Percentiles rank a stretch among this genome's conserved stretches.
These are phyloP conservation scores for Hypotaenidia philippensis DNA, from an alignment of 2,797 vertebrate genomes.

Conservation along the genomic window DNA sequence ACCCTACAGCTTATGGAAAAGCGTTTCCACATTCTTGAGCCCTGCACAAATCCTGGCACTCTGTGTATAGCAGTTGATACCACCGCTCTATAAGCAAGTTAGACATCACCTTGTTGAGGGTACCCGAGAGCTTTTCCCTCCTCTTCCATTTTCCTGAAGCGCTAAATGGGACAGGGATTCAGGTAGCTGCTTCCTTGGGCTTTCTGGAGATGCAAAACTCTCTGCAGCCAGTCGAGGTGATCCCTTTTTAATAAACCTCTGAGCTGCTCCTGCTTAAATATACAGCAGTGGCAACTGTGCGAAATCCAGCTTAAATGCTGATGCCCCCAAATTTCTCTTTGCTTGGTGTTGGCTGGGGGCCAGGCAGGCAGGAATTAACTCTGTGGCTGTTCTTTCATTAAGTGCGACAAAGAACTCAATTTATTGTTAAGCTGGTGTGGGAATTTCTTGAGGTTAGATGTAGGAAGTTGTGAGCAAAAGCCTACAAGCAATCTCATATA, in stretches of 20 bases:
- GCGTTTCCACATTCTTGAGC: neutral
- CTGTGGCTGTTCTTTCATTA: conserved; percentile 41
- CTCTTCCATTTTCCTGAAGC: neutral
- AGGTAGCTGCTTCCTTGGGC: neutral
- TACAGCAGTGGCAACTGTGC: neutral
- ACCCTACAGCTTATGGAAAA: neutral
- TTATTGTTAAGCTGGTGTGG: conserved; percentile 38
- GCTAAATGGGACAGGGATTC: neutral
- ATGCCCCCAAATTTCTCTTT: conserved; percentile 22
- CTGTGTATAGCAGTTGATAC: neutral
- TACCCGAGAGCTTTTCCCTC: neutral
- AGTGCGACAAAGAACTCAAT: conserved; percentile 46
- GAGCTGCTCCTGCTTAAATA: neutral
- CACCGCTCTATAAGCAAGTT: neutral
- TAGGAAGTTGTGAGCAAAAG: conserved; percentile 47
- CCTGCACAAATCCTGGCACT: fast-evolving
- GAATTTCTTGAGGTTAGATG: conserved; percentile 52
- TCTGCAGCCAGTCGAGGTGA: neutral
- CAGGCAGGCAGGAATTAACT: conserved; percentile 40
- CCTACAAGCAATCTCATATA: neutral
- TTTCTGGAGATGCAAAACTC: neutral
- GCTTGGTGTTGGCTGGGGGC: neutral
- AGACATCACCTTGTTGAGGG: neutral
- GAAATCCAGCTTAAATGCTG: conserved; percentile 28
- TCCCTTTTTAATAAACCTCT: neutral